A percentile compares a stretch with the other conserved stretches of the same genome.
phyloP scores from a whole-genome alignment of 2,888 invertebrate genomes.

The Falcaria lacertinaria region DNA sequence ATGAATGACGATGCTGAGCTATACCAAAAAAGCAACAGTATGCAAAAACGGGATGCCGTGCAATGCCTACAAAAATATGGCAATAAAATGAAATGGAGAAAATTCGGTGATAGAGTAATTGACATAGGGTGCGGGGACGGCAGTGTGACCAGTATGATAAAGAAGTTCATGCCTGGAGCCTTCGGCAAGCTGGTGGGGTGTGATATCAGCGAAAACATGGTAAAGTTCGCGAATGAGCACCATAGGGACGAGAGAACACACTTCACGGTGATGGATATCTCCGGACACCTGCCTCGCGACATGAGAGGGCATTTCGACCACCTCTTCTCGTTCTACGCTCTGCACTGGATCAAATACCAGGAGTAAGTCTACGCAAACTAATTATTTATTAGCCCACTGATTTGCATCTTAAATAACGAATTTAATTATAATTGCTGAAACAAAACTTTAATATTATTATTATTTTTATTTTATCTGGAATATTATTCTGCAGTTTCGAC shows the following conservation, averaged over 20 bases:
- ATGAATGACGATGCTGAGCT: slow-evolving; percentile 83
- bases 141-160: slow-evolving; percentile 81
- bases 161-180: slow-evolving; percentile 80
- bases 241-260: slow-evolving; percentile 64
- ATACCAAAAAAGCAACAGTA: slow-evolving; percentile 83
- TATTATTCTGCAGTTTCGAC: background rate
- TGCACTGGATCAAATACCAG: slow-evolving; percentile 89
- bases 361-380: slow-evolving; percentile 72
- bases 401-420: too few species aligned
- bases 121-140: slow-evolving; percentile 90
- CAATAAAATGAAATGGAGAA: slow-evolving; percentile 77
- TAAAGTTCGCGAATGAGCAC: slow-evolving; percentile 81
- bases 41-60: slow-evolving; percentile 81
- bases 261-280: slow-evolving; percentile 80
- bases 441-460: too few species aligned
- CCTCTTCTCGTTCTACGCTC: slow-evolving; percentile 87
- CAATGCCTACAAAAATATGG: slow-evolving; percentile 83
- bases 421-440: too few species aligned
- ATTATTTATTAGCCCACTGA: background rate
- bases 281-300: slow-evolving; percentile 66
- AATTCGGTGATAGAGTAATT: slow-evolving; percentile 67
- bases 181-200: slow-evolving; percentile 79
- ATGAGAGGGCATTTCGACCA: slow-evolving; percentile 81
- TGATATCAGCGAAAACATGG: slow-evolving; percentile 86
- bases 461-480: too few species aligned